phyloP scores from a whole-genome alignment of 2,797 vertebrate genomes.

The Pempheris klunzingeri region DNA sequence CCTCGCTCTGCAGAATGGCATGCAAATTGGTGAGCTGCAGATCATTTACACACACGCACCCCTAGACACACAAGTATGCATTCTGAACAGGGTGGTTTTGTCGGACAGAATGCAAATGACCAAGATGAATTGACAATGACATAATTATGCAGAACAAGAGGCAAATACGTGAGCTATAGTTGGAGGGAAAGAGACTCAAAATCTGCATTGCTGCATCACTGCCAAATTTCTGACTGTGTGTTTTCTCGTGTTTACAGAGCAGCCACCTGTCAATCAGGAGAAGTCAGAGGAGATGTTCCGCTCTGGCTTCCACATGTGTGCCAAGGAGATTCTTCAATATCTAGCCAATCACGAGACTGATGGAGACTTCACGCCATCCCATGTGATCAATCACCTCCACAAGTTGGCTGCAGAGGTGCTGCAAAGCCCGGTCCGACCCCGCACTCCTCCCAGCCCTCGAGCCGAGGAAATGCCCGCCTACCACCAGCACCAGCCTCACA shows the following conservation, averaged over 20 bases:
- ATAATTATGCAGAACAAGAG: conserved; percentile 19
- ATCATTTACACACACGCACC: conserved; percentile 1
- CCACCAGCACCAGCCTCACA: conserved; percentile 75
- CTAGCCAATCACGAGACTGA: conserved; percentile 89
- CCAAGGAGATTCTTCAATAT: conserved; percentile 95
- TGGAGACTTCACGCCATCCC: conserved; percentile 88
- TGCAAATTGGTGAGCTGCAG: conserved; percentile 82
- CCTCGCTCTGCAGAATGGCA: conserved; percentile 92
- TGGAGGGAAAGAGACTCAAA: neutral
- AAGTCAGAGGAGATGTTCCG: conserved; percentile 95
- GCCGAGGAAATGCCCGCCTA: conserved; percentile 72
- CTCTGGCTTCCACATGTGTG: conserved; percentile 97
- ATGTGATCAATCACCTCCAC: conserved; percentile 92
- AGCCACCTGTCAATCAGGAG: conserved; percentile 84
- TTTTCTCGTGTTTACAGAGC: conserved; percentile 86
- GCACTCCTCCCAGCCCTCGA: conserved; percentile 77
- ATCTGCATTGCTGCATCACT: neutral
- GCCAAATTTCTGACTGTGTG: conserved; percentile 39
- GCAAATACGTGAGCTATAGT: conserved; percentile 40
- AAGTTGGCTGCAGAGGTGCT: conserved; percentile 92
- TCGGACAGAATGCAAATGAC: conserved; percentile 31
- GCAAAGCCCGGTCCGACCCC: conserved; percentile 80
- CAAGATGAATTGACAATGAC: conserved; percentile 20
- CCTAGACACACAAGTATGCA: neutral
- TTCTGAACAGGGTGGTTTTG: conserved; percentile 12